phyloP scores from a whole-genome alignment of 2,113 vertebrate species.

The Tympanuchus pallidicinctus region DNA sequence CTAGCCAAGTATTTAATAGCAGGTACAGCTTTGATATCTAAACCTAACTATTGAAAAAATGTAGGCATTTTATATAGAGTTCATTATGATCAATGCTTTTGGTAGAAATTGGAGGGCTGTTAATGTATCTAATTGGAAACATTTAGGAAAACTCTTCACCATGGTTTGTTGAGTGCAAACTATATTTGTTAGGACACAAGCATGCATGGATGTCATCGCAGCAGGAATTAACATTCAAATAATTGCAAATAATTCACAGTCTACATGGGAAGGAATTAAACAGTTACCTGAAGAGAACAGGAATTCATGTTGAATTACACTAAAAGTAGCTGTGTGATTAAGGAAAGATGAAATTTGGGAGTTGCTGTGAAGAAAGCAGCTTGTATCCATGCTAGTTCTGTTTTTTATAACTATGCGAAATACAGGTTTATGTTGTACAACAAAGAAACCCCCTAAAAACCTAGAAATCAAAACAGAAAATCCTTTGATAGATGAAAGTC shows the following conservation, averaged over 20 bases:
- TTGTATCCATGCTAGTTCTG: background rate
- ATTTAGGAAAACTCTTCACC: background rate
- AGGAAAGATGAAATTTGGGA: background rate
- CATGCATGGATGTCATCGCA: background rate
- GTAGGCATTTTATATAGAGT: background rate
- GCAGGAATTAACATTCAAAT: background rate
- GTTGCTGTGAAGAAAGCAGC: background rate
- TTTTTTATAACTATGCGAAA: conserved; percentile 25
- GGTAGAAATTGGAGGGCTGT: background rate
- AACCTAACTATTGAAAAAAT: background rate
- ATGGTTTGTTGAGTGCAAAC: background rate
- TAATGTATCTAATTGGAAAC: background rate
- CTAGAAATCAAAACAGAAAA: conserved; percentile 24
- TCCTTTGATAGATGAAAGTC: background rate
- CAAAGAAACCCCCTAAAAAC: conserved; percentile 8
- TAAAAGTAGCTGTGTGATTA: background rate
- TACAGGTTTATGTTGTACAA: background rate
- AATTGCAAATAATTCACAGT: background rate
- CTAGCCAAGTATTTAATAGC: background rate
- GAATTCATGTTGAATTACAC: background rate
- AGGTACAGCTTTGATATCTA: background rate
- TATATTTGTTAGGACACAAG: background rate
- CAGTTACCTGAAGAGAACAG: background rate
- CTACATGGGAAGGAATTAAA: background rate
- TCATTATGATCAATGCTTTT: background rate